A percentile compares a stretch with the other conserved stretches of the same genome.
phyloP scores from a whole-genome alignment of 2,797 vertebrate genomes.

The Anguilla marmorata region DNA sequence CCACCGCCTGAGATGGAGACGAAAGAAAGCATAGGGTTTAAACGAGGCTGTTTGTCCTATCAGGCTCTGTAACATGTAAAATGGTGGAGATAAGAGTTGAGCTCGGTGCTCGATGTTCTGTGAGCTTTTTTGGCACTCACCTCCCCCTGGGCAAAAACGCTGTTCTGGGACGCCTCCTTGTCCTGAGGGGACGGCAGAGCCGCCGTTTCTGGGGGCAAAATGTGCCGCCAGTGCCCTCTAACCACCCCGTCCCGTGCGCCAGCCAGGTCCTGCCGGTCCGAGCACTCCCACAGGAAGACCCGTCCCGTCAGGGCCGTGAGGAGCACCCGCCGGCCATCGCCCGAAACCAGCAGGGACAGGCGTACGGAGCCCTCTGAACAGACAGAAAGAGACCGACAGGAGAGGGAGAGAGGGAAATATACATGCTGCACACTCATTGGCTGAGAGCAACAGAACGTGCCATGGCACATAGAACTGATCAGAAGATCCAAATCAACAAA shows the following conservation, averaged over 20 bases:
- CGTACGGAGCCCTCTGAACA: constrained; percentile 64
- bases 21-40: background rate
- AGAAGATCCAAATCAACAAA: background rate
- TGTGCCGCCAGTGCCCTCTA: constrained; percentile 79
- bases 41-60: background rate
- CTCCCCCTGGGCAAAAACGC: constrained; percentile 82
- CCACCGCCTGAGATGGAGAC: constrained; percentile 70
- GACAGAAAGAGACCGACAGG: constrained; percentile 31
- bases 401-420: no score
- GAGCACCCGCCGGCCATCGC: constrained; percentile 77
- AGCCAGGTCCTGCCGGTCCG: constrained; percentile 59
- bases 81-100: background rate
- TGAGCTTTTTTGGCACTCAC: constrained; percentile 59
- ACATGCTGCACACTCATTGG: background rate
- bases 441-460: no score
- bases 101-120: background rate
- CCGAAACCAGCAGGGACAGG: constrained; percentile 80
- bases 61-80: background rate
- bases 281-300: constrained; percentile 88
- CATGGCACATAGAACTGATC: background rate
- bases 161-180: constrained; percentile 82
- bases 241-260: constrained; percentile 61
- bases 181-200: constrained; percentile 76
- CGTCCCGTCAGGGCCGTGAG: constrained; percentile 71
- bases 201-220: constrained; percentile 67